These are phyloP conservation scores for Metopolophium dirhodum DNA, from an alignment of 1,140 invertebrate genomes.

Conservation along the genomic window DNA sequence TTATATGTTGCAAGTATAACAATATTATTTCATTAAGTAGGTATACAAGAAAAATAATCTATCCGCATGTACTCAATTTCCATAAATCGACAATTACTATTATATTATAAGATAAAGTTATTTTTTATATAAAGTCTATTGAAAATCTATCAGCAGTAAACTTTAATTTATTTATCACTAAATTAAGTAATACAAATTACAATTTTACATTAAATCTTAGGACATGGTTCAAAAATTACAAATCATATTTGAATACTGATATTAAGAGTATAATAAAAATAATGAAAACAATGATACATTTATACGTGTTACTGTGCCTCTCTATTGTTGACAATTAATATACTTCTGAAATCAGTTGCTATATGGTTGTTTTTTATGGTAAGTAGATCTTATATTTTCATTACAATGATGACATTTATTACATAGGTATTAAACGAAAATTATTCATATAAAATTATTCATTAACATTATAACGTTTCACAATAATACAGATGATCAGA, in stretches of 20 bases:
- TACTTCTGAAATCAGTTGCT: neutral
- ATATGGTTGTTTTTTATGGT: neutral
- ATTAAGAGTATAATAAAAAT: conserved; percentile 23
- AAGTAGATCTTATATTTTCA: neutral
- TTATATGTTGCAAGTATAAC: neutral
- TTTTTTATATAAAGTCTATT: conserved; percentile 10
- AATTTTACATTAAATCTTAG: conserved; percentile 13
- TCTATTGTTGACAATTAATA: neutral
- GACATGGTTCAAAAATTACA: conserved; percentile 8
- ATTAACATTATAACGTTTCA: neutral
- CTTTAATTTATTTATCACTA: conserved; percentile 2
- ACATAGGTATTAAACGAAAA: neutral
- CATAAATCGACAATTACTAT: neutral
- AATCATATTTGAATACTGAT: conserved; percentile 32
- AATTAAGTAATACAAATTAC: neutral
- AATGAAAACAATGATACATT: conserved; percentile 6
- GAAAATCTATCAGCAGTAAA: neutral
- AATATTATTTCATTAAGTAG: neutral
- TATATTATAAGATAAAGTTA: neutral
- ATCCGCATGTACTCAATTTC: neutral
- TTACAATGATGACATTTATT: neutral
- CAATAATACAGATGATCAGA: neutral
- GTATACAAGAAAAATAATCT: neutral
- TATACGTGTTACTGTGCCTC: neutral
- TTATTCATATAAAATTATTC: conserved; percentile 31